These are phyloP conservation scores for Serinus canaria DNA, from an alignment of 2,113 vertebrate genomes.

Conservation along the genomic window DNA sequence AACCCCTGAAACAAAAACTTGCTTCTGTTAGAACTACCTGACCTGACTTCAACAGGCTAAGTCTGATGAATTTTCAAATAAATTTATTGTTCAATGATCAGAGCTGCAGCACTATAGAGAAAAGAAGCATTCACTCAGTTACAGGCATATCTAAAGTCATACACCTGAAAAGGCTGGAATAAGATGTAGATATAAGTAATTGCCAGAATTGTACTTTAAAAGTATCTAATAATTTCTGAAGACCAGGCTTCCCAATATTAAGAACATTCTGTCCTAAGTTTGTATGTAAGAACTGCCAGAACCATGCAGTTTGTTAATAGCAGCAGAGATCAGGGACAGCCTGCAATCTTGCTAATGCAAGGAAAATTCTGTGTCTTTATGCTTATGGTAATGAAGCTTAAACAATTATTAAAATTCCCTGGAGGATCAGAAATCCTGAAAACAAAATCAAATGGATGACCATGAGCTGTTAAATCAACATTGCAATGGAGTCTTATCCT, in stretches of 20 bases:
- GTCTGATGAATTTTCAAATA: background rate
- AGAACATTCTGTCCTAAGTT: background rate
- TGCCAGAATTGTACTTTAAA: background rate
- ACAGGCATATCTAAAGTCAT: background rate
- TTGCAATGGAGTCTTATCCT: background rate
- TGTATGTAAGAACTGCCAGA: background rate
- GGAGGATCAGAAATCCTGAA: background rate
- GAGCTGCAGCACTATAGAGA: background rate
- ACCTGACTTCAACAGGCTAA: background rate
- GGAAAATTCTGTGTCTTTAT: background rate
- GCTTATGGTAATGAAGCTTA: background rate
- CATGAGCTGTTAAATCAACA: background rate
- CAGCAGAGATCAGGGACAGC: background rate
- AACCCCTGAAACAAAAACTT: background rate
- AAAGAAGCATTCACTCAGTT: background rate
- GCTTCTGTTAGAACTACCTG: background rate
- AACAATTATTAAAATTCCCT: background rate
- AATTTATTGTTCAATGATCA: background rate
- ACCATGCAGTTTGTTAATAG: background rate
- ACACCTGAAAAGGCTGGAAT: background rate
- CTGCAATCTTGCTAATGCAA: background rate
- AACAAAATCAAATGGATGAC: background rate
- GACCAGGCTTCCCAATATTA: background rate
- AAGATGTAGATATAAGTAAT: background rate
- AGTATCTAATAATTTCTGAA: background rate